Conservation (phyloP, 1,140 invertebrate species). For the Drosophila quadrilineata region DNA sequence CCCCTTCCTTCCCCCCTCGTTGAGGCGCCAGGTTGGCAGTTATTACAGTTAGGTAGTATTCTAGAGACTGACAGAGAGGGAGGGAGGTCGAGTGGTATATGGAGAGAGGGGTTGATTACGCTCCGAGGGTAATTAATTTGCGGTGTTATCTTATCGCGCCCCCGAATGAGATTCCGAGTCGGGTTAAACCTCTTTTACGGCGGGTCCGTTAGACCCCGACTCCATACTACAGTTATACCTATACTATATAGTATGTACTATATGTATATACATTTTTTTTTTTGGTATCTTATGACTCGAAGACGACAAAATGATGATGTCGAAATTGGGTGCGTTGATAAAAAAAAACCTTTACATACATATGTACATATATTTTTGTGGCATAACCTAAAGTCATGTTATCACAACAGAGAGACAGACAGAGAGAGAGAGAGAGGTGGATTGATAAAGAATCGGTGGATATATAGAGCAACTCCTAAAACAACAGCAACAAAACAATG, state of each 20-base stretch:
- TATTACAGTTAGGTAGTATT: constrained; percentile 15
- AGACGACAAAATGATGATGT: constrained; percentile 38
- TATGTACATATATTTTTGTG: not conserved
- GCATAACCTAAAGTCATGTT: constrained; percentile 2
- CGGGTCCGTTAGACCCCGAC: too few species aligned
- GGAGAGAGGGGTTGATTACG: constrained; percentile 6
- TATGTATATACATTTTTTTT: constrained; percentile 1
- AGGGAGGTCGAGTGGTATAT: not conserved
- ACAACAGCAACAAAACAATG: constrained; percentile 4
- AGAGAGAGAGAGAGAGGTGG: not conserved
- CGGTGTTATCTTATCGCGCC: constrained; percentile 72
- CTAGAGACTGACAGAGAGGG: not conserved
- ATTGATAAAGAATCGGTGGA: too few species aligned
- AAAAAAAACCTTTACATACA: constrained; percentile 19
- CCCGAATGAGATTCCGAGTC: constrained; percentile 48
- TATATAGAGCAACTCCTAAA: constrained; percentile 4
- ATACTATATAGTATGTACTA: too few species aligned
- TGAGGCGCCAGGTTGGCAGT: too few species aligned
- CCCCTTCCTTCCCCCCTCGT: too few species aligned
- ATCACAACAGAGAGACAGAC: constrained; percentile 19
- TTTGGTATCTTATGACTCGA: constrained; percentile 40
- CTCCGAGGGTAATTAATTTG: constrained; percentile 70
- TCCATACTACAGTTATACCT: too few species aligned
- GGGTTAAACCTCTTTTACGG: constrained; percentile 6
- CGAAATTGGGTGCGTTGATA: constrained; percentile 43